Base-by-base conservation (phyloP, 1,140 invertebrate genomes). In the Triops longicaudatus region DNA sequence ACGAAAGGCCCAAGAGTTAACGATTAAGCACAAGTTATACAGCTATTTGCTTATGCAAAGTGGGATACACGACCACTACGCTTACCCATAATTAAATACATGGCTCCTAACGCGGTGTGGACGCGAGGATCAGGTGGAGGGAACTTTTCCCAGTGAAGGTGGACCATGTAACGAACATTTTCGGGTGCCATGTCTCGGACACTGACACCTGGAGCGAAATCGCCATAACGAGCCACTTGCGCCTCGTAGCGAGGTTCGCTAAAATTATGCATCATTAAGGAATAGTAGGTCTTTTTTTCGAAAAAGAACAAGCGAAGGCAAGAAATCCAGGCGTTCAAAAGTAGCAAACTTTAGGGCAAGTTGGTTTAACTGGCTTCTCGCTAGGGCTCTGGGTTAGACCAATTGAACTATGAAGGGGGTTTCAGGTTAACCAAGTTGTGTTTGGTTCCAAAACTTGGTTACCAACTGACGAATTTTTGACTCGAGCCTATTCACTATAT, bases 111-210 rank as follows among this genome's bases (percentile, higher is more conserved):
- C 9, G 72, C 44, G 44, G 77, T 78, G 76, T 80, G 79, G 11
- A 76, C 74, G 0, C 79, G 73, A 11, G 79, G 79, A 26, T 78
- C 75, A 11, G 74, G 41, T n/a, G 79, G 79, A 14, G 76, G 77
- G 26, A 77, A 80, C 10, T 78, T 77, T 28, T 78, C 72, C 78
- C 78, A 80, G 28, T 80, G 76, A 1, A 28, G 77, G 76, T 79
- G 78, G 14, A 80, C 74, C 31, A 80, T 74, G 31, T 78, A 77
- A 1, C 75, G 74, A 17, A 80, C 79, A 41, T 80, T 78, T 4
- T 50, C 63, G 6, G 79, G 79, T 14, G 78, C 78, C 22, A 80
- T 74, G 11, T 80, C 78, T 31, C 78, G 63, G 6, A 78, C 73
- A 12, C 75, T 73, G 17, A 76, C 74, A 14, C 78, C 78, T 4